Evolutionary conservation across 53 echinoderm and acorn worm genomes (phyloP).

Genomic region (Patiria pectinifera): DNA sequence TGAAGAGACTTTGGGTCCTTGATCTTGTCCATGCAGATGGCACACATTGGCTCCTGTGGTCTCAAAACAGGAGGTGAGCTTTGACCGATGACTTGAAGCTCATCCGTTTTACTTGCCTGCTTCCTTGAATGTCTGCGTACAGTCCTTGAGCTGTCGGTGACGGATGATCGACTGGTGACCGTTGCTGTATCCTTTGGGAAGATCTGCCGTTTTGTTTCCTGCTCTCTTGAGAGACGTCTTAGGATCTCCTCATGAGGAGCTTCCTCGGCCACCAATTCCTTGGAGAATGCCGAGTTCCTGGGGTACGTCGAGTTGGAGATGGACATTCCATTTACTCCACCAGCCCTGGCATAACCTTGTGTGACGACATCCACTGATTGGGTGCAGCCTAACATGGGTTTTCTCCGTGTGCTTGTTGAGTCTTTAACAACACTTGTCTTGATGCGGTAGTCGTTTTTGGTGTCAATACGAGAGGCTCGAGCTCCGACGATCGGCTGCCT

Average conservation of each 20-base stretch:
- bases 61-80: background rate
- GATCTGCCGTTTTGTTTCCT: background rate
- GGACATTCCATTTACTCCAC: background rate
- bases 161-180: background rate
- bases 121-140: conserved; percentile 2
- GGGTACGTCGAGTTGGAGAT: background rate
- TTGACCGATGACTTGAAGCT: background rate
- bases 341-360: background rate
- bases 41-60: conserved; percentile 32
- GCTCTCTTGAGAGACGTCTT: conserved; percentile 16
- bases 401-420: background rate
- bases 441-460: conserved; percentile 42
- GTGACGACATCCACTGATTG: conserved; percentile 5
- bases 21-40: conserved; percentile 59
- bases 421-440: background rate
- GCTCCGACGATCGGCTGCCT: conserved; percentile 35
- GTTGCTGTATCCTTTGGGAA: background rate
- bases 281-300: conserved; percentile 28
- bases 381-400: conserved; percentile 34
- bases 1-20: conserved; percentile 61
- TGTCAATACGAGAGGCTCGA: conserved; percentile 20
- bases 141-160: background rate
- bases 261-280: conserved; percentile 53
- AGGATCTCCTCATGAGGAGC: conserved; percentile 48
- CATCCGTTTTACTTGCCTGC: background rate